Conservation (phyloP, 2,113 vertebrate genomes). For the Protobothrops flavoviridis region DNA sequence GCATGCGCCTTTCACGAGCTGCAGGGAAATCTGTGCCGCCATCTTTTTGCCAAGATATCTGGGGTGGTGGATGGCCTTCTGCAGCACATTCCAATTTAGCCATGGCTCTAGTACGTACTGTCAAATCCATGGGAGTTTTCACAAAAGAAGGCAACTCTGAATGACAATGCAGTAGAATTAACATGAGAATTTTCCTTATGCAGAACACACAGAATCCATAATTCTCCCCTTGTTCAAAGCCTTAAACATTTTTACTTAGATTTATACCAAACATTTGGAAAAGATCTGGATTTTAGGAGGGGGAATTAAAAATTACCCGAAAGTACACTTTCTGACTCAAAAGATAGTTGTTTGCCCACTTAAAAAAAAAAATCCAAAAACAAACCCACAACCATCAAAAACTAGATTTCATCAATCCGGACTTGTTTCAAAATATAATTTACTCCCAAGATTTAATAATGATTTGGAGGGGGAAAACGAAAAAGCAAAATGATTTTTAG, state of each 20-base stretch:
- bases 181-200: neutral
- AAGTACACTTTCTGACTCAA: neutral
- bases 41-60: conserved; percentile 85
- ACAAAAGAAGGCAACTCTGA: conserved; percentile 81
- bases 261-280: neutral
- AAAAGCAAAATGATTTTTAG: neutral
- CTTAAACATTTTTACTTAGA: neutral
- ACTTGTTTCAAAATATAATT: neutral
- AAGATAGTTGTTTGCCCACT: neutral
- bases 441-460: neutral
- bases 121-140: conserved; percentile 82
- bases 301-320: neutral
- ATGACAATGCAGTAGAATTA: conserved; percentile 13
- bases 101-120: conserved; percentile 78
- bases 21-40: conserved; percentile 83
- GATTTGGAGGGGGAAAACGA: neutral
- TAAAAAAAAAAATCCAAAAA: neutral
- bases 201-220: neutral
- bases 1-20: conserved; percentile 82
- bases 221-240: neutral
- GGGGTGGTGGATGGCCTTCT: conserved; percentile 76
- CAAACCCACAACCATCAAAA: neutral
- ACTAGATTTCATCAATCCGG: neutral
- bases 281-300: neutral
- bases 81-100: conserved; percentile 82